Evolutionary conservation across 2,888 invertebrate species (phyloP).

Genomic region (Atrina japonica): DNA sequence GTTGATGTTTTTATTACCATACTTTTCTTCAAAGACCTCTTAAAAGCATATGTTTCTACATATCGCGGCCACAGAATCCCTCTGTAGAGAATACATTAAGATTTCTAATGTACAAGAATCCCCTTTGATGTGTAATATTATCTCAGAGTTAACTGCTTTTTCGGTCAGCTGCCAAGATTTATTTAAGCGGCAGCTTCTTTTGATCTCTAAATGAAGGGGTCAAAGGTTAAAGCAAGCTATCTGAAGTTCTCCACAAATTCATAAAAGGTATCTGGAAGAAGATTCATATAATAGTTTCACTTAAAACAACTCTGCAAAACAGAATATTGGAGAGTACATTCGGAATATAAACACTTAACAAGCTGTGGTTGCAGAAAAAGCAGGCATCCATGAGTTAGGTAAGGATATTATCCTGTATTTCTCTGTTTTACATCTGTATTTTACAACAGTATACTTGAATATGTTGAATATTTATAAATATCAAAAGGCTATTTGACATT

Average conservation of each 20-base stretch:
- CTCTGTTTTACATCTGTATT: too few relatives aligned
- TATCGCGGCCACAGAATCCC: constrained; percentile 30
- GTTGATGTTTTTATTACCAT: constrained; percentile 24
- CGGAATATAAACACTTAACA: too few relatives aligned
- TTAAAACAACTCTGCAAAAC: too few relatives aligned
- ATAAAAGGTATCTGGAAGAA: constrained; percentile 10
- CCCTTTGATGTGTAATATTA: constrained; percentile 61
- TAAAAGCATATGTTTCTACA: constrained; percentile 27
- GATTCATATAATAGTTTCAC: too few relatives aligned
- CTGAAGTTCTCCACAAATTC: constrained; percentile 22
- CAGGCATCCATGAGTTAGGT: too few relatives aligned
- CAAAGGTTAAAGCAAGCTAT: constrained; percentile 35
- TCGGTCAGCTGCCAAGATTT: constrained; percentile 46
- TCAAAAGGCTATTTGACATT: too few relatives aligned
- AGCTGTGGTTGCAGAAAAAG: too few relatives aligned
- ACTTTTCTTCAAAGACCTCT: constrained; percentile 25
- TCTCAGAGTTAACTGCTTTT: constrained; percentile 48
- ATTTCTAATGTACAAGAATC: constrained; percentile 29
- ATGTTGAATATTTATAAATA: too few relatives aligned
- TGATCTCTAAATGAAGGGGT: constrained; percentile 63
- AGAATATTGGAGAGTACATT: too few relatives aligned
- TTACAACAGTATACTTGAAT: too few relatives aligned
- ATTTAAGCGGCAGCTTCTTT: constrained; percentile 50
- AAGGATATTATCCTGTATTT: too few relatives aligned
- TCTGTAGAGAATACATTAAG: constrained; percentile 33